phyloP scores from a whole-genome alignment of 2,888 invertebrate genomes.

The Magallana nippona region DNA sequence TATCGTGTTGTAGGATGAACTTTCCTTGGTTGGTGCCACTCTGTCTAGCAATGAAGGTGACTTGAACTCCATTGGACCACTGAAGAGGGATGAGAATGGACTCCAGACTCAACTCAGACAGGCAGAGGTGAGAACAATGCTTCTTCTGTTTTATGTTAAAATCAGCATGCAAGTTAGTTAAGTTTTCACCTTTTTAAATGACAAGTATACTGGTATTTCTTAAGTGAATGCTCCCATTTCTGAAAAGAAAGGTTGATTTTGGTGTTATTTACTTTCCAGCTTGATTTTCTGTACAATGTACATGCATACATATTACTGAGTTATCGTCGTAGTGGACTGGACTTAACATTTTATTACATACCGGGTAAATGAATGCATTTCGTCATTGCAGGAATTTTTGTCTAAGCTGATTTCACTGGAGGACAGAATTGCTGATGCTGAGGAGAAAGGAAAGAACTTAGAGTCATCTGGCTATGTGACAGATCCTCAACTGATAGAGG shows the following conservation, averaged over 20 bases:
- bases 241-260: no score
- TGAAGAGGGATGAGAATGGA: conserved; percentile 92
- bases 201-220: no score
- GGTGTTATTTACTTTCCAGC: no score
- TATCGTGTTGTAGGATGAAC: conserved; percentile 84
- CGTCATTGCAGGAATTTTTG: conserved; percentile 66
- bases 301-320: no score
- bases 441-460: conserved; percentile 85
- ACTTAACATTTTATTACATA: no score
- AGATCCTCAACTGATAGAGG: conserved; percentile 88
- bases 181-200: no score
- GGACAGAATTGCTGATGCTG: conserved; percentile 78
- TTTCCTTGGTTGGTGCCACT: conserved; percentile 89
- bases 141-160: neutral
- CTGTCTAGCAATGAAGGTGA: conserved; percentile 90
- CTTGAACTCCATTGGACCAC: conserved; percentile 90
- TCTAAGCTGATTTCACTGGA: conserved; percentile 67
- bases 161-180: neutral
- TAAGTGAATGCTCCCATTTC: no score
- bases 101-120: conserved; percentile 92
- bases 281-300: no score
- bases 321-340: no score
- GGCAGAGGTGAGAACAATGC: conserved; percentile 80
- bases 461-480: conserved; percentile 92
- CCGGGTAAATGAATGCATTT: no score